Percentiles rank a stretch among this genome's conserved stretches.
phyloP scores from a whole-genome alignment of 2,113 vertebrate genomes.

The Pithys albifrons region DNA sequence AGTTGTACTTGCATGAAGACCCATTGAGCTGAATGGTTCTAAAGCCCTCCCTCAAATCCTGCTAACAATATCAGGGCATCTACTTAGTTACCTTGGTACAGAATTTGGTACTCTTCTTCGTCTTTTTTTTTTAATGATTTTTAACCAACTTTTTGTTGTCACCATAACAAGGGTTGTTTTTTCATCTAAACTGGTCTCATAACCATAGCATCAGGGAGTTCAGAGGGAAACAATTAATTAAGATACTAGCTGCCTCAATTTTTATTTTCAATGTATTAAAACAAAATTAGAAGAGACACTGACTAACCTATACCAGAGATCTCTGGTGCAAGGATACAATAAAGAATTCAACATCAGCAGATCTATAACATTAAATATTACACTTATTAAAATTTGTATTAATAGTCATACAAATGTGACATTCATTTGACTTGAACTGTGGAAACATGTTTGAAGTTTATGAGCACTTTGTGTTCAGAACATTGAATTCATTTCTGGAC shows the following conservation, averaged over 20 bases:
- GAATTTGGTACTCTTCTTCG: not conserved
- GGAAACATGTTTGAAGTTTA: not conserved
- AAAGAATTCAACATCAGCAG: not conserved
- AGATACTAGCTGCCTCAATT: not conserved
- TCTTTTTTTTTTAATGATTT: not conserved
- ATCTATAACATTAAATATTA: not conserved
- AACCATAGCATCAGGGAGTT: not conserved
- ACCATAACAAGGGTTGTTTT: not conserved
- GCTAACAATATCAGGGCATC: not conserved
- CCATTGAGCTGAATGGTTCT: not conserved
- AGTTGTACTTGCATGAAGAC: slow-evolving; percentile 33
- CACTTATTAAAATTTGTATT: not conserved
- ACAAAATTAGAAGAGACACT: not conserved
- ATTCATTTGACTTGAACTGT: not conserved
- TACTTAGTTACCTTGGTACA: not conserved
- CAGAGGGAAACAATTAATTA: not conserved
- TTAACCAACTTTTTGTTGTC: not conserved
- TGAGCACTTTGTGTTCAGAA: not conserved
- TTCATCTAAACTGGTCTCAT: not conserved
- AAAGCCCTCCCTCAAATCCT: not conserved
- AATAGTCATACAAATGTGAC: not conserved
- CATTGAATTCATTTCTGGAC: not conserved
- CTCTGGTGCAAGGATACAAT: not conserved
- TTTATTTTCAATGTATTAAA: not conserved
- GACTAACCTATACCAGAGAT: not conserved